Base-by-base conservation (phyloP, 2,888 invertebrate species). In the Lepidochrysops patricia region DNA sequence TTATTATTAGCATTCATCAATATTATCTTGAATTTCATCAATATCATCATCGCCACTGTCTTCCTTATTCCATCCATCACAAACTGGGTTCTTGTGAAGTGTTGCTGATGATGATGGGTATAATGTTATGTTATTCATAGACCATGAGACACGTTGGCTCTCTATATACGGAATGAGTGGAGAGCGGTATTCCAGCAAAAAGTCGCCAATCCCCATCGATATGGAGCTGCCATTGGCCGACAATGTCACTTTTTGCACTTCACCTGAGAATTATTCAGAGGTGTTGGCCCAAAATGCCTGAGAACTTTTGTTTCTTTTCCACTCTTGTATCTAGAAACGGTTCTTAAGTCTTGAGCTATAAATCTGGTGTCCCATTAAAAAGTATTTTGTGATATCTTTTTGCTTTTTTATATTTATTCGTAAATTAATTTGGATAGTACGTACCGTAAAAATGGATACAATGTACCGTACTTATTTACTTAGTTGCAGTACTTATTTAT, bases 191-290 rank as follows among this genome's bases (percentile, higher is more conserved):
- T 54, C 54, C 19, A 13, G 32, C 29, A 54, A 54, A 54, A 54
- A 54, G 4, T 54, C 12, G 32, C 54, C 54, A 54, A 32, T 29
- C 54, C 19, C 54, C 15, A 29, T 29, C 7, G 7, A 2, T 4
- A 1, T 50, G 26, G 13, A 35, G 35, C 35, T 26, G 15, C 15
- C 54, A 54, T 54, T 54, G 54, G 54, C 15, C 32, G 9, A 19
- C 54, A 54, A 54, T 29, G 54, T 13, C 19, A 54, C 19, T 54
- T 54, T 54, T 54, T 54, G 29, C 54, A 15, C 29, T 29, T 29
- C 29, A 19, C 32, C 15, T 5, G 9, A 12, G 54, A 54, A 29
- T 54, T 54, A 54, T 32, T 32, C 32, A 4, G 19, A 50, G 49
- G 26, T 32, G 54, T 54, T 32, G 54, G 12, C 15, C 13, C 9